Evolutionary conservation across 2,888 invertebrate genomes (phyloP).

Genomic region (Abscondita cerata): DNA sequence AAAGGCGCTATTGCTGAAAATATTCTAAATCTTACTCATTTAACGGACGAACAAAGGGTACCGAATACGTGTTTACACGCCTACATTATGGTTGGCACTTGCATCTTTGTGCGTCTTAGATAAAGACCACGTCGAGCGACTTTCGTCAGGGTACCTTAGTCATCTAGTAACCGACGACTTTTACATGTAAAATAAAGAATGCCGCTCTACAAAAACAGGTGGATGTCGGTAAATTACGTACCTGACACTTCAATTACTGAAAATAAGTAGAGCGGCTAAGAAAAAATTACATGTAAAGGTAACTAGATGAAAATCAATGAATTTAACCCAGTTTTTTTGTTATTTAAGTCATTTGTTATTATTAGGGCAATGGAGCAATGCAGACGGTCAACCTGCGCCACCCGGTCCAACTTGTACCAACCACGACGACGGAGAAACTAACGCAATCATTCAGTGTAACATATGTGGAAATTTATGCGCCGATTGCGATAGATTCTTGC

Average conservation of each 20-base stretch:
- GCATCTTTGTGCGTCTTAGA: conserved; percentile 94
- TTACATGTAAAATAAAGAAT: not conserved
- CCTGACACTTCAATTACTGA: no score
- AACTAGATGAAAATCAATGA: no score
- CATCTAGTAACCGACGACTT: no score
- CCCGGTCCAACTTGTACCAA: conserved; percentile 89
- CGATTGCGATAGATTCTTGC: conserved; percentile 95
- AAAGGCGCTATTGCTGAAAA: conserved; percentile 89
- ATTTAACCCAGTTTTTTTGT: no score
- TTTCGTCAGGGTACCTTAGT: conserved; percentile 65
- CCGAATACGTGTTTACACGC: conserved; percentile 82
- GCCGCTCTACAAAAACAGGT: no score
- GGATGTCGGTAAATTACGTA: no score
- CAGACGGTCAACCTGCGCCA: conserved; percentile 64
- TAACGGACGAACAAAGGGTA: conserved; percentile 76
- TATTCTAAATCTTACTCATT: conserved; percentile 81
- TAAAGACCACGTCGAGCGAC: conserved; percentile 84
- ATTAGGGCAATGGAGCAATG: conserved; percentile 77
- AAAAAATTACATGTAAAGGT: no score
- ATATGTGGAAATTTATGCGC: conserved; percentile 92
- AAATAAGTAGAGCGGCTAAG: no score
- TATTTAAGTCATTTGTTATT: no score
- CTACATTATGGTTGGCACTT: conserved; percentile 90
- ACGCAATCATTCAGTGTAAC: conserved; percentile 91
- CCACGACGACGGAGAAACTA: conserved; percentile 94